A percentile compares a stretch with the other conserved stretches of the same genome.
These are phyloP conservation scores for Protobothrops flavoviridis DNA, from an alignment of 2,113 vertebrate genomes.

Conservation along the genomic window DNA sequence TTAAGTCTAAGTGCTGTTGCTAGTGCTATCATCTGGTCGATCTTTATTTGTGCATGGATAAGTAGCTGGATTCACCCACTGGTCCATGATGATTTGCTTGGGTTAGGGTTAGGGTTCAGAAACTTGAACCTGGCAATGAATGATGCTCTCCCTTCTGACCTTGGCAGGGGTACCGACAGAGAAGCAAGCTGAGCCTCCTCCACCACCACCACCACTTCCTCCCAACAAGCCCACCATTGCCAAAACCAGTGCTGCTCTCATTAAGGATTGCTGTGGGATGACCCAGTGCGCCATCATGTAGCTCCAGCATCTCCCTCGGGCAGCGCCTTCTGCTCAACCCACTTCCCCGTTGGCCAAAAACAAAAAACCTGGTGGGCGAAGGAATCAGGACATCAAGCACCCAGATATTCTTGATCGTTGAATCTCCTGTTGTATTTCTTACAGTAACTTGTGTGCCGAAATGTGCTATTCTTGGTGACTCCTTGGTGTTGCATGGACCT, in stretches of 20 bases:
- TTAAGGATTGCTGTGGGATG: slow-evolving; percentile 96
- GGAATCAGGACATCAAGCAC: slow-evolving; percentile 55
- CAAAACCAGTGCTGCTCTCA: slow-evolving; percentile 88
- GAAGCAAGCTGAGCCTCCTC: slow-evolving; percentile 80
- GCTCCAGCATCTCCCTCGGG: slow-evolving; percentile 46
- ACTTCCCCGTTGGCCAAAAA: slow-evolving; percentile 1
- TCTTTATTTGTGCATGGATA: background rate
- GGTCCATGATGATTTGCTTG: background rate
- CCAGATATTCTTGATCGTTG: slow-evolving; percentile 51
- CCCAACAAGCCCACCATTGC: slow-evolving; percentile 89
- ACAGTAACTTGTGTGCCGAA: slow-evolving; percentile 51
- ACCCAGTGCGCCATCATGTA: slow-evolving; percentile 94
- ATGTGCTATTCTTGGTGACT: slow-evolving; percentile 61
- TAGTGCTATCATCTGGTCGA: background rate
- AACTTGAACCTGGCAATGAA: slow-evolving; percentile 26
- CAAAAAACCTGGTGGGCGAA: slow-evolving; percentile 10
- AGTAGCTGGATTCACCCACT: background rate
- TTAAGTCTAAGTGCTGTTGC: background rate
- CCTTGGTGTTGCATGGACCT: slow-evolving; percentile 78
- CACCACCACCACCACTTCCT: background rate
- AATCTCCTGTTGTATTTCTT: slow-evolving; percentile 40
- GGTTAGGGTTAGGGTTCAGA: background rate
- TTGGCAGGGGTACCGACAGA: slow-evolving; percentile 80
- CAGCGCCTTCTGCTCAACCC: background rate
- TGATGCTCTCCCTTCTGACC: slow-evolving; percentile 27